Evolutionary conservation across 64 coral and sea anemone genomes (phyloP).

Genomic region (Montipora cactus): DNA sequence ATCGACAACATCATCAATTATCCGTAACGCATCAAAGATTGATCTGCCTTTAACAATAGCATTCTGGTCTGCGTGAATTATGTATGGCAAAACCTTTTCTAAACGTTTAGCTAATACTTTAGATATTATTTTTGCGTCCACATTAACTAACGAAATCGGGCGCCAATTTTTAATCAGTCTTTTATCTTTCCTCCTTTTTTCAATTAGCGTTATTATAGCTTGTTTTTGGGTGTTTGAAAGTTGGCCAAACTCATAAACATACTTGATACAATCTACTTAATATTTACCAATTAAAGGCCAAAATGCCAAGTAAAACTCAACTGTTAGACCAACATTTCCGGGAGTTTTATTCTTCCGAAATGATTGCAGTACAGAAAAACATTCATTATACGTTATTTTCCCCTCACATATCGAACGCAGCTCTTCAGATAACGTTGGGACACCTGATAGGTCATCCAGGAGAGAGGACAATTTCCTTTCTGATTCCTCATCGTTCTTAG

Average conservation of each 20-base stretch:
- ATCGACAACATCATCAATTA: constrained; percentile 10
- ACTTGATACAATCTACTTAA: constrained; percentile 35
- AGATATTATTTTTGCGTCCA: no score
- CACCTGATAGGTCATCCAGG: background rate
- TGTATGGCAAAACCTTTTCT: no score
- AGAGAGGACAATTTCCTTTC: background rate
- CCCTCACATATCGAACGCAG: background rate
- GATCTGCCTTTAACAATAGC: no score
- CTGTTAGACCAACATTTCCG: no score
- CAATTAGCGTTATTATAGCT: no score
- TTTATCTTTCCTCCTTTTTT: no score
- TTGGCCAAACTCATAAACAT: constrained; percentile 2
- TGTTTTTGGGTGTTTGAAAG: constrained; percentile 34
- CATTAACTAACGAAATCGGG: no score
- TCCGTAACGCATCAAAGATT: constrained; percentile 4
- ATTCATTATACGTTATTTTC: constrained; percentile 5
- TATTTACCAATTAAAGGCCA: constrained; percentile 37
- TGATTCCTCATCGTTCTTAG: background rate
- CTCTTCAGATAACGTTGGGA: background rate
- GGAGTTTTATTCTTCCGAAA: background rate
- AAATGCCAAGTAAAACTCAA: constrained; percentile 57
- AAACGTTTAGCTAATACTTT: no score
- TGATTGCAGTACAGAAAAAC: constrained; percentile 3
- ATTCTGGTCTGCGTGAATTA: no score
- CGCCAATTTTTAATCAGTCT: no score